A percentile compares a stretch with the other conserved stretches of the same genome.
Conservation (phyloP, 2,888 invertebrate genomes). For the Melitaea athalia region DNA sequence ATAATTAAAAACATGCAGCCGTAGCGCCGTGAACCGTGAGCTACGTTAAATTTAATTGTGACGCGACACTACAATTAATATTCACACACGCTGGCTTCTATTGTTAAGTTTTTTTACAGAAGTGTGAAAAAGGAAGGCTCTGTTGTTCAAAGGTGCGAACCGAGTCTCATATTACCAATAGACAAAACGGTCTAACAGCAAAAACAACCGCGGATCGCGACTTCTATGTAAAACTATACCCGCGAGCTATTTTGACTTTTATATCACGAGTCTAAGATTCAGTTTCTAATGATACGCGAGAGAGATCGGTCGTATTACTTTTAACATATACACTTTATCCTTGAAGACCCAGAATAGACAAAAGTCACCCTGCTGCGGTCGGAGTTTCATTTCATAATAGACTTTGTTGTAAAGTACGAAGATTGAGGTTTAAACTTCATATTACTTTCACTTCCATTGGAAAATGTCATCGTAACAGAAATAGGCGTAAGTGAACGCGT, state of each 20-base stretch:
- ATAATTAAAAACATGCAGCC: conserved; percentile 7
- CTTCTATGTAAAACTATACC: conserved; percentile 40
- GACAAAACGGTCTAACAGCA: conserved; percentile 66
- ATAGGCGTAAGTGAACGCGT: conserved; percentile 80
- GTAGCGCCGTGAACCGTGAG: conserved; percentile 1
- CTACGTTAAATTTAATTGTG: conserved; percentile 49
- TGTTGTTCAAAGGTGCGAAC: conserved; percentile 77
- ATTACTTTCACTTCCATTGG: conserved; percentile 65
- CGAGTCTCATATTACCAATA: conserved; percentile 77
- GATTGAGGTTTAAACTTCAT: conserved; percentile 49
- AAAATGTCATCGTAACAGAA: conserved; percentile 77
- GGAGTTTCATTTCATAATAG: conserved; percentile 51
- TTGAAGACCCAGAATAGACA: conserved; percentile 77
- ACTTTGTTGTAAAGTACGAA: conserved; percentile 55
- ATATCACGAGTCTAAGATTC: conserved; percentile 48
- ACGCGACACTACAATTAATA: conserved; percentile 57
- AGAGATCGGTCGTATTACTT: conserved; percentile 56
- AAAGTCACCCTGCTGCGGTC: conserved; percentile 64
- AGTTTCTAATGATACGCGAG: conserved; percentile 45
- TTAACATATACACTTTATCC: conserved; percentile 68
- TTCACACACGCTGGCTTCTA: conserved; percentile 55
- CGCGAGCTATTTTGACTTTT: conserved; percentile 48
- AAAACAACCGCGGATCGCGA: conserved; percentile 46
- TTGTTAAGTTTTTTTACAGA: conserved; percentile 62
- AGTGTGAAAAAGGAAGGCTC: conserved; percentile 72